Evolutionary conservation across 2,797 vertebrate species (phyloP).

Genomic region (Xyrichtys novacula): DNA sequence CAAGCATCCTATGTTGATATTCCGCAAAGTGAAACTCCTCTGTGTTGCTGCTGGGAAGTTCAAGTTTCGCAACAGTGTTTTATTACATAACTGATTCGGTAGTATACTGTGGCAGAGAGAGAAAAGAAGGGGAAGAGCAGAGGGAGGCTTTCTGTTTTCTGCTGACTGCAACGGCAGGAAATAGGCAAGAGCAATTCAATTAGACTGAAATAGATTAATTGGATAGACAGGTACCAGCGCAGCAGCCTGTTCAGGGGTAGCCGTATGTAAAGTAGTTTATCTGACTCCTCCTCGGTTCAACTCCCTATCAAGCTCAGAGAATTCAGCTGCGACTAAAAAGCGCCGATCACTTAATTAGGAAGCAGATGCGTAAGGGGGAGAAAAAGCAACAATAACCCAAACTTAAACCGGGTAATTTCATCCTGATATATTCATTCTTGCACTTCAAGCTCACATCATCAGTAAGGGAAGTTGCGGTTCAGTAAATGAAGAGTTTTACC

Average conservation of each 20-base stretch:
- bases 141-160: conserved; percentile 13
- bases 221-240: conserved; percentile 37
- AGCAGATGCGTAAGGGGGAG: conserved; percentile 16
- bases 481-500: conserved; percentile 52
- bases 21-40: conserved; percentile 30
- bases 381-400: not conserved
- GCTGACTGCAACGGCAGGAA: conserved; percentile 42
- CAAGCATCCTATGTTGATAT: not conserved
- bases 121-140: too few relatives aligned
- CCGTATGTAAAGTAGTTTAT: conserved; percentile 29
- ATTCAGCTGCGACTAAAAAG: conserved; percentile 58
- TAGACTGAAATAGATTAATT: conserved; percentile 43
- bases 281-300: conserved; percentile 33
- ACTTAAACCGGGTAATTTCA: not conserved
- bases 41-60: conserved; percentile 51
- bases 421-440: too few relatives aligned
- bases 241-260: not conserved
- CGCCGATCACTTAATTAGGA: conserved; percentile 55
- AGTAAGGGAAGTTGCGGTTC: not conserved
- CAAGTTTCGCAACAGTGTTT: conserved; percentile 80
- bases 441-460: not conserved
- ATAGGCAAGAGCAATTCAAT: conserved; percentile 44
- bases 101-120: conserved; percentile 41
- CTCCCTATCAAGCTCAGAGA: conserved; percentile 51
- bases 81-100: conserved; percentile 78